Evolutionary conservation across 2,797 vertebrate genomes (phyloP).

Genomic region (Lycodopsis pacificus): DNA sequence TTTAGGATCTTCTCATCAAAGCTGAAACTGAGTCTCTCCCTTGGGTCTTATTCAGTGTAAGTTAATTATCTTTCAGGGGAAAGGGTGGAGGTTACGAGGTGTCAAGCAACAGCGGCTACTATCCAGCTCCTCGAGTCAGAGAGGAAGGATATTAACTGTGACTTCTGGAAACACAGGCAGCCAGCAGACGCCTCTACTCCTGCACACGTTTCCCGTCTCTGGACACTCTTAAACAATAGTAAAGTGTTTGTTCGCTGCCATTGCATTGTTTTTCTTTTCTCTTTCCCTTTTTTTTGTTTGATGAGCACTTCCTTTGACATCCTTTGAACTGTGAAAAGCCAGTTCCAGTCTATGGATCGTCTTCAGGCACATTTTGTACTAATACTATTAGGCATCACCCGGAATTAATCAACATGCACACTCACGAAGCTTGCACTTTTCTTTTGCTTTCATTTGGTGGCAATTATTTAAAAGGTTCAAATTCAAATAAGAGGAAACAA

Average conservation of each 20-base stretch:
- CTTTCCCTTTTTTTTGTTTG: slow-evolving; percentile 6
- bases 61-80: slow-evolving; percentile 15
- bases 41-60: background rate
- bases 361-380: background rate
- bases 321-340: slow-evolving; percentile 6
- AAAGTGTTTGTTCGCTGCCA: background rate
- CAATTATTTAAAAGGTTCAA: background rate
- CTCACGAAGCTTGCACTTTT: background rate
- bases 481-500: background rate
- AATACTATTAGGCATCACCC: background rate
- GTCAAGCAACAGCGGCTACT: slow-evolving; percentile 28
- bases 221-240: slow-evolving; percentile 1
- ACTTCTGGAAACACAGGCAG: slow-evolving; percentile 46
- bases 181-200: slow-evolving; percentile 62
- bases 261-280: background rate
- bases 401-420: slow-evolving; percentile 12
- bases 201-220: slow-evolving; percentile 40
- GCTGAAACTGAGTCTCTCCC: background rate
- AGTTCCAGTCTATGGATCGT: background rate
- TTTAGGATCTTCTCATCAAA: background rate
- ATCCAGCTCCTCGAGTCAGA: background rate
- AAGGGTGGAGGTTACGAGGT: slow-evolving; percentile 34
- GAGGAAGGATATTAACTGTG: slow-evolving; percentile 73
- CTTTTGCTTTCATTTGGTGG: background rate
- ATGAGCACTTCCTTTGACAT: slow-evolving; percentile 26